Conservation (phyloP, 2,888 invertebrate species). For the Chaetogeoica ovagalla region DNA sequence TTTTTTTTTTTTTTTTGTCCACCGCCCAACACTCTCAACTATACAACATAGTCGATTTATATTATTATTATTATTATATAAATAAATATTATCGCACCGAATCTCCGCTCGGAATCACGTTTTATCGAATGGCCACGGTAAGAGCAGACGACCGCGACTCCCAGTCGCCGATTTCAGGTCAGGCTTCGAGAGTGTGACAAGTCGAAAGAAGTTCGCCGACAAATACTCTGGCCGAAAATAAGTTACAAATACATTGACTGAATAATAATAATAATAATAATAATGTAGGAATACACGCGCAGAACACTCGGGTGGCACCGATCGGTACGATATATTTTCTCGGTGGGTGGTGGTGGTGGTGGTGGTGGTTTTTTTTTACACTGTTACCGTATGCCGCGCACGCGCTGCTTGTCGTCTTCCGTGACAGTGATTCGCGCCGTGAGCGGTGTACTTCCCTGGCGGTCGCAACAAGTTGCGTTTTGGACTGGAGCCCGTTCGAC, state of each 20-base stretch:
- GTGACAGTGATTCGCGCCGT: no score
- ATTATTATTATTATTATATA: no score
- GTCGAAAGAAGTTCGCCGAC: slow-evolving; percentile 11
- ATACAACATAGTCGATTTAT: no score
- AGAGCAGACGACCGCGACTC: neutral
- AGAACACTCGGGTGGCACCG: no score
- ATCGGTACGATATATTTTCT: neutral
- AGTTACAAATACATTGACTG: neutral
- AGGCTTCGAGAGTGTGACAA: neutral
- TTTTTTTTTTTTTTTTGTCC: no score
- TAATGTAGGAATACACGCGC: neutral
- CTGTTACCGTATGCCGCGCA: neutral
- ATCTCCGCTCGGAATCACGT: no score
- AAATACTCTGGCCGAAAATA: slow-evolving; percentile 18
- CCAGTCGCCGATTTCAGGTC: neutral
- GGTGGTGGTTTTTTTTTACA: neutral
- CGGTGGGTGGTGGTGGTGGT: no score
- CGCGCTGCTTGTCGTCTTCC: neutral
- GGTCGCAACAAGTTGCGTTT: slow-evolving; percentile 39
- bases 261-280: neutral
- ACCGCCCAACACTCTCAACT: no score
- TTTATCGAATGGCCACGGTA: no score
- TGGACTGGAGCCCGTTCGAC: slow-evolving; percentile 33
- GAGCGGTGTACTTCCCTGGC: neutral
- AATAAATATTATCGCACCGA: no score